Base-by-base conservation (phyloP, 2,113 vertebrate species). In the Glaucidium brasilianum region DNA sequence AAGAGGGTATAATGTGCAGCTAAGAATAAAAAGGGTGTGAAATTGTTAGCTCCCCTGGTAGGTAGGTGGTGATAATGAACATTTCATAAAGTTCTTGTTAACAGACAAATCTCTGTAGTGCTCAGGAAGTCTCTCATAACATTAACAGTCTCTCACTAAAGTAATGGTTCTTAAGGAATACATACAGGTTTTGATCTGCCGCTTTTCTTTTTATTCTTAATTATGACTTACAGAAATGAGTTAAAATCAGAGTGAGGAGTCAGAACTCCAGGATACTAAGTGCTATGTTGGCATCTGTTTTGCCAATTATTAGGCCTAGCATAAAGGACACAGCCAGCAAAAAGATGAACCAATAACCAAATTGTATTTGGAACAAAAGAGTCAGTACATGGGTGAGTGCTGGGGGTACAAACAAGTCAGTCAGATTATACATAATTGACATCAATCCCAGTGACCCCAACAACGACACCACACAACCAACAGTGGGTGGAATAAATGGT, bases 1-100 rank as follows among this genome's bases (percentile, higher is more conserved):
- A 96, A 88, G 93, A 92, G 85, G 43, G 73, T 78, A 96, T 85
- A 93, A 96, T 91, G 56, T 75, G 78, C 59, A 95, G 63, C 92
- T 97, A 92, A 97, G 90, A 96, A 95, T 95, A 97, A 94, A 95
- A 97, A 90, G 49, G 34, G 84, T 92, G 91, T 75, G 69, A 94
- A 84, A 90, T 67, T 78, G 82, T 72, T 93, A 94, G 84, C 56
- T 95, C 68, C 75, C 86, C 62, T 94, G 78, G 90, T 82, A 92
- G 73, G 92, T 90, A 92, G 74, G 86, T 94, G 88, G 89, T 94
- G 85, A 95, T 96, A 97, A 96, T 93, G 88, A 95, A 90, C 71
- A 92, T 81, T 90, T 95, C 88, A 94, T 87, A 81, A 94, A 92
- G 73, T 88, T 93, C 76, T 88, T 87, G 56, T 88, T 94, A 97